These are phyloP conservation scores for Cirrhinus molitorella DNA, from an alignment of 2,797 vertebrate species.

Conservation along the genomic window DNA sequence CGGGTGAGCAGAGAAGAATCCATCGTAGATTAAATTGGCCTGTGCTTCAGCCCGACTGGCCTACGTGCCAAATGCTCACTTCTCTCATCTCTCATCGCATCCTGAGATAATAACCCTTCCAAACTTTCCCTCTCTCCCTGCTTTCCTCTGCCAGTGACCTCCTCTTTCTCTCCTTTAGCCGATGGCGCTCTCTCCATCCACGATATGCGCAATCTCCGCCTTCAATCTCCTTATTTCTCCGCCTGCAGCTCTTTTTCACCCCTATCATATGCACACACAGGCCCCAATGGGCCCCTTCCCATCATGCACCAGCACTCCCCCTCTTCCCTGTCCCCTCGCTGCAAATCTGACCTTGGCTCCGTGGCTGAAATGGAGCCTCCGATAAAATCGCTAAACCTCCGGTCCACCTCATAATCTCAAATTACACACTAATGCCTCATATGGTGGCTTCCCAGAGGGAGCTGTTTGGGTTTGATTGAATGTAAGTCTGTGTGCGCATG, in stretches of 20 bases:
- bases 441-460: slow-evolving; percentile 68
- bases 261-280: slow-evolving; percentile 65
- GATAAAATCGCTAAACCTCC: slow-evolving; percentile 66
- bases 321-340: slow-evolving; percentile 30
- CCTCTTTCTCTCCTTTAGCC: slow-evolving; percentile 27
- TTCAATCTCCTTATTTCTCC: slow-evolving; percentile 41
- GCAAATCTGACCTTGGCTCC: slow-evolving; percentile 69
- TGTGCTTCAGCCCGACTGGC: slow-evolving; percentile 47
- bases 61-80: slow-evolving; percentile 55
- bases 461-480: slow-evolving; percentile 40
- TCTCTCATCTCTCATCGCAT: slow-evolving; percentile 69
- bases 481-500: neutral
- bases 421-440: slow-evolving; percentile 78
- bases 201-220: slow-evolving; percentile 33
- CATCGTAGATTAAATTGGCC: slow-evolving; percentile 47
- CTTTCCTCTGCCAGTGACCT: neutral
- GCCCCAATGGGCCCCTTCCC: slow-evolving; percentile 52
- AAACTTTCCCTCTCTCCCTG: slow-evolving; percentile 50
- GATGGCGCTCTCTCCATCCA: neutral
- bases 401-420: slow-evolving; percentile 68
- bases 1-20: slow-evolving; percentile 25
- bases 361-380: slow-evolving; percentile 67
- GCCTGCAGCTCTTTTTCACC: slow-evolving; percentile 15
- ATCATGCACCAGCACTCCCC: slow-evolving; percentile 47
- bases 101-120: slow-evolving; percentile 68